A percentile compares a stretch with the other conserved stretches of the same genome.
Evolutionary conservation across 2,113 vertebrate species (phyloP).

Genomic region (Psittacara wagleri): DNA sequence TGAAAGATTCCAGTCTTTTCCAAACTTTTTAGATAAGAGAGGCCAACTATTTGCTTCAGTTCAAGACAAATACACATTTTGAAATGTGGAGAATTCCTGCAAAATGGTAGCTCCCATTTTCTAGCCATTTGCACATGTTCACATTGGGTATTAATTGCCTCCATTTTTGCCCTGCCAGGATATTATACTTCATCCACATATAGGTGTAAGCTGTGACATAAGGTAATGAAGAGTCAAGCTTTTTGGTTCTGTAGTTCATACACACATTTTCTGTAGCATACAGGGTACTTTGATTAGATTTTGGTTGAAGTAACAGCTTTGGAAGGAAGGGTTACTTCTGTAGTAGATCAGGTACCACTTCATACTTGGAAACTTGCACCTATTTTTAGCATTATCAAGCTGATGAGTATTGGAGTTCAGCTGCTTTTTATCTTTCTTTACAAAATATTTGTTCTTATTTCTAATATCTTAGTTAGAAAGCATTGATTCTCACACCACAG

Average conservation of each 20-base stretch:
- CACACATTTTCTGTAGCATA: neutral
- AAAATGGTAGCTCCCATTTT: neutral
- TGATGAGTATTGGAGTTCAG: neutral
- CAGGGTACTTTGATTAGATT: neutral
- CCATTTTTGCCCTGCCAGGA: neutral
- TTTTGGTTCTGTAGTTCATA: neutral
- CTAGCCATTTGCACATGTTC: neutral
- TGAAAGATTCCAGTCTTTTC: neutral
- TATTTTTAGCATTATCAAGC: neutral
- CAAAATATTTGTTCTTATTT: neutral
- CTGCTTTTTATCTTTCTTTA: neutral
- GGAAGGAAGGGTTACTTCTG: neutral
- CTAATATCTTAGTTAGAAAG: neutral
- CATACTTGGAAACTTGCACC: neutral
- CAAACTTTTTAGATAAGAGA: neutral
- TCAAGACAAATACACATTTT: neutral
- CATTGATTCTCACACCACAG: neutral
- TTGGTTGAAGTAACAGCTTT: neutral
- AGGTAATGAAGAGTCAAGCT: neutral
- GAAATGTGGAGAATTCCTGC: neutral
- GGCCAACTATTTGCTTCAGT: neutral
- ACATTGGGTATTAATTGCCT: neutral
- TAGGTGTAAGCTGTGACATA: neutral
- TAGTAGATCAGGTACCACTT: neutral
- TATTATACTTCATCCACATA: neutral